Percentiles rank a stretch among this genome's conserved stretches.
phyloP scores from a whole-genome alignment of 1,140 invertebrate species.

The Formica exsecta region DNA sequence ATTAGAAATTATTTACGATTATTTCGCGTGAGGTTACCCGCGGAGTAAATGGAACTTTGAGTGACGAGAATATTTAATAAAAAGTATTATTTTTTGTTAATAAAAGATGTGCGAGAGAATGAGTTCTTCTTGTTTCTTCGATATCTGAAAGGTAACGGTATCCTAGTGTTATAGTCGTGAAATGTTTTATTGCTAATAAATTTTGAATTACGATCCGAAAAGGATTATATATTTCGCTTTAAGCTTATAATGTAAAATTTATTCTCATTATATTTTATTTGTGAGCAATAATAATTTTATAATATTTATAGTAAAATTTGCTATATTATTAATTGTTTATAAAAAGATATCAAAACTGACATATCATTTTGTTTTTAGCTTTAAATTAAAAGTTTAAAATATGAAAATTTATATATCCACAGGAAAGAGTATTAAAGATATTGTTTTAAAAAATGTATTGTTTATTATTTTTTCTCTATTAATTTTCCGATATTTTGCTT shows the following conservation, averaged over 20 bases:
- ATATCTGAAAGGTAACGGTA: not conserved
- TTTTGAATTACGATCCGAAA: not conserved
- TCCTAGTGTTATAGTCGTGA: not conserved
- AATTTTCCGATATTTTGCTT: no score
- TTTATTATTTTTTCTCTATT: no score
- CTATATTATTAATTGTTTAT: not conserved
- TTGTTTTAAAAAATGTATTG: no score
- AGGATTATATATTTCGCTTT: not conserved
- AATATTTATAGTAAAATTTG: not conserved
- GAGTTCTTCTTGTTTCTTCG: not conserved
- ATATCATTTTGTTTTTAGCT: no score
- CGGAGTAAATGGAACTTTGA: conserved; percentile 29
- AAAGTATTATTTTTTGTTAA: not conserved
- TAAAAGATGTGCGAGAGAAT: not conserved
- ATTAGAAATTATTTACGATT: conserved; percentile 60
- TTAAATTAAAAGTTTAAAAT: no score
- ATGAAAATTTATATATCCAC: no score
- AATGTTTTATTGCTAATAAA: not conserved
- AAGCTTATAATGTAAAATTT: not conserved
- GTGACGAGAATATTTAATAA: not conserved
- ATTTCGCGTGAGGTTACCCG: conserved; percentile 26
- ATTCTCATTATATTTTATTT: not conserved
- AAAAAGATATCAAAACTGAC: no score
- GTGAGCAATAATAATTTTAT: not conserved
- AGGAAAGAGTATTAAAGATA: no score